Evolutionary conservation across 2,113 vertebrate species (phyloP).

Genomic region (Nothobranchius kuhntae): DNA sequence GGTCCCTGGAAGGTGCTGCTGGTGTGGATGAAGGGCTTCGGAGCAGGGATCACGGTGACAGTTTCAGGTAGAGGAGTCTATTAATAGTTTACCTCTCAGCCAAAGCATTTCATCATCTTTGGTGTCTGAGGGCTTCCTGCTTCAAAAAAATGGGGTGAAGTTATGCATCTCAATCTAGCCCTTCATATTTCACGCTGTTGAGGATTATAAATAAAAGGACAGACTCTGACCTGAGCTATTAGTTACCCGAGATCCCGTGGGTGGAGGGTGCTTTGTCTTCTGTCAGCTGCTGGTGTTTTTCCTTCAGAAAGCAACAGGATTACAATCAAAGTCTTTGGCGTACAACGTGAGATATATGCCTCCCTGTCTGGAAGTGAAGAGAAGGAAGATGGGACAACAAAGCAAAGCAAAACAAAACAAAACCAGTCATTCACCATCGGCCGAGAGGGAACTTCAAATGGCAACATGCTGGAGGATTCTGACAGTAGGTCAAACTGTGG

Average conservation of each 20-base stretch:
- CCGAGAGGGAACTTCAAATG: conserved; percentile 37
- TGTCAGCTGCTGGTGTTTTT: conserved; percentile 61
- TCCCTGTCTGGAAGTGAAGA: conserved; percentile 26
- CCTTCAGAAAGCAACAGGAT: conserved; percentile 58
- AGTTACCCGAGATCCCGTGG: conserved; percentile 75
- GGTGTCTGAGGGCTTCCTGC: conserved; percentile 80
- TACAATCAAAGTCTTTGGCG: conserved; percentile 62
- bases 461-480: conserved; percentile 23
- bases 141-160: conserved; percentile 66
- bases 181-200: conserved; percentile 79
- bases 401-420: conserved; percentile 49
- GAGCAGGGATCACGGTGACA: conserved; percentile 79
- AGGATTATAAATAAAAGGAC: conserved; percentile 81
- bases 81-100: conserved; percentile 84
- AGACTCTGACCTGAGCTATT: conserved; percentile 77
- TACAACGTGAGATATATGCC: conserved; percentile 57
- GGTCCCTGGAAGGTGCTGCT: conserved; percentile 66
- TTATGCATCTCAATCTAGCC: conserved; percentile 77
- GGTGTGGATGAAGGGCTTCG: conserved; percentile 60
- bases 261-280: conserved; percentile 69
- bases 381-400: conserved; percentile 30
- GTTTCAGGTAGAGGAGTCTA: conserved; percentile 84
- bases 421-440: conserved; percentile 58
- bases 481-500: conserved; percentile 60
- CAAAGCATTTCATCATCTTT: conserved; percentile 81